Evolutionary conservation across 2,888 invertebrate species (phyloP), one percentile per base, ranked within the genome.

Genomic region (Xestia ashworthii): DNA sequence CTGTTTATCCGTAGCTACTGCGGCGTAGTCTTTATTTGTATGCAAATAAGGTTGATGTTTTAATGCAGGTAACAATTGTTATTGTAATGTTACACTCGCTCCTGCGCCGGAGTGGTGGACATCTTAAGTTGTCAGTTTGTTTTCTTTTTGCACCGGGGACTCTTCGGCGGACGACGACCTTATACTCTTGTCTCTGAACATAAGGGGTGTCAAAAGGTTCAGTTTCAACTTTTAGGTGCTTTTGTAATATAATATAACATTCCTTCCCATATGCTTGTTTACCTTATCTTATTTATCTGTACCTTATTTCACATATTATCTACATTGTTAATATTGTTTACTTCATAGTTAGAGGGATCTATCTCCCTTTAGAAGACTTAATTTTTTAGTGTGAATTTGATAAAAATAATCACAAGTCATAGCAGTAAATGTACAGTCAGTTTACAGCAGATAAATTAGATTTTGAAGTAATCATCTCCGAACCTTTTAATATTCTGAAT

Each of bases 61-160:
- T 68, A 73, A 80, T 74, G 74, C 80, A 85, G 78, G 81, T 87
- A 87, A 79, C 85, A 69, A 88, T 95, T 95, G 95, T 95, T 95
- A 95, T 96, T 96, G 93, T 96, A 95, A 95, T 95, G 93, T 92
- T 92, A 94, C 93, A 93, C 93, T 94, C 88, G 90, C 84, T 86
- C 78, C 87, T 81, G 85, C 81, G 89, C 88, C 87, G 89, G 91
- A 93, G 92, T 92, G 89, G 90, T 92, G 95, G 95, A 95, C 94
- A 94, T 95, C 95, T 96, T 94, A 93, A 94, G 92, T 94, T 95
- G 95, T 95, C 94, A 95, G 94, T 93, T 93, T 95, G 93, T 95
- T 96, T 95, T 96, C 94, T 95, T 95, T 95, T 94, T 93, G 94
- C 93, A 92, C 92, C 92, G 91, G 92, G 86, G 88, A 87, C 92